phyloP scores from a whole-genome alignment of 2,888 invertebrate species.

The Yponomeuta plumbellus region DNA sequence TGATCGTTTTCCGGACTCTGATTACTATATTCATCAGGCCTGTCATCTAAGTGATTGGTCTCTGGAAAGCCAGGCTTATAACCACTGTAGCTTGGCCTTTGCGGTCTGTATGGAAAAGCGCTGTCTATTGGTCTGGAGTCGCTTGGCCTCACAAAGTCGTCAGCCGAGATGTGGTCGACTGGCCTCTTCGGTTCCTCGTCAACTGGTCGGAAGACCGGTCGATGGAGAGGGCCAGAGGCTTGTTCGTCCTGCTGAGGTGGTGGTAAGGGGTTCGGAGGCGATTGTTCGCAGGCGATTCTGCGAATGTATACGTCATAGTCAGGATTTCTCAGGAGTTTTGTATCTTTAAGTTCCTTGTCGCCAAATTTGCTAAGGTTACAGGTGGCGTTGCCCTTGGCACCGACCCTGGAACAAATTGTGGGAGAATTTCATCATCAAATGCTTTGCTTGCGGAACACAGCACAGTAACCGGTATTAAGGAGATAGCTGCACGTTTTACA shows the following conservation, averaged over 20 bases:
- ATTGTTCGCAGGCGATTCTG: conserved; percentile 58
- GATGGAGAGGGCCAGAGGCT: conserved; percentile 41
- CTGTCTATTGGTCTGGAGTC: conserved; percentile 40
- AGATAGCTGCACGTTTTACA: too few species aligned
- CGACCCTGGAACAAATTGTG: conserved; percentile 46
- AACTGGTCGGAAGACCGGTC: conserved; percentile 56
- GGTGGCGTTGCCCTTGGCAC: conserved; percentile 68
- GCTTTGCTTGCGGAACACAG: too few species aligned
- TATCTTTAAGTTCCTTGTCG: conserved; percentile 55
- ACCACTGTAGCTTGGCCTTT: conserved; percentile 27
- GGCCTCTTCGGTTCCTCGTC: conserved; percentile 52
- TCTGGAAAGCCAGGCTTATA: conserved; percentile 12
- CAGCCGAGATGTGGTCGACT: conserved; percentile 31
- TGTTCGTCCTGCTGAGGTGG: conserved; percentile 42
- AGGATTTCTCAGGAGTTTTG: conserved; percentile 46
- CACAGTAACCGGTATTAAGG: too few species aligned
- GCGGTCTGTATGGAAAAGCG: conserved; percentile 32
- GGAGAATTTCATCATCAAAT: too few species aligned
- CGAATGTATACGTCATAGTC: conserved; percentile 65
- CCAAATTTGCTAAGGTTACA: conserved; percentile 55
- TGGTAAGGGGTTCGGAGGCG: conserved; percentile 55
- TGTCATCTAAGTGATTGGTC: conserved; percentile 33
- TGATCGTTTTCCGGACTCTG: conserved; percentile 45
- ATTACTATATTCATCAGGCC: conserved; percentile 52
- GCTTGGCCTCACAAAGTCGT: conserved; percentile 35